Evolutionary conservation across 2,797 vertebrate genomes (phyloP), one percentile per base, ranked within the genome.

Genomic region (Thunnus albacares): DNA sequence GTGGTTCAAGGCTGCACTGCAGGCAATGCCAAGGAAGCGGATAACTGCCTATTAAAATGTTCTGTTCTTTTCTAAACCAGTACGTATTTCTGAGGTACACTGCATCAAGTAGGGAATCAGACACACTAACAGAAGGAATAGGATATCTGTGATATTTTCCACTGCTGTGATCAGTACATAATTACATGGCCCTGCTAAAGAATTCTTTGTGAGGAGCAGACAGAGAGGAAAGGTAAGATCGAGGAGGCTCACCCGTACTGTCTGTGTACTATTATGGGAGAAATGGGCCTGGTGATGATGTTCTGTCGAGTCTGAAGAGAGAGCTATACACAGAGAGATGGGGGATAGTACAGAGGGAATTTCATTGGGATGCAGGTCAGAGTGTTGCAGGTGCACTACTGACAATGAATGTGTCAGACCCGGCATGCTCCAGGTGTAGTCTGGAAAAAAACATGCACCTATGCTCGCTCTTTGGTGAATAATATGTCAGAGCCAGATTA

Each of bases 351-450:
- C 77, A 85, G 87, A 88, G 75, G 57, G 83, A 91, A 76, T 92
- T 30, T 30, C 86, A 93, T 93, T 92, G 83, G 80, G 83, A 95
- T 93, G 92, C 92, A 91, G 89, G 87, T 89, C 89, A 90, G 91
- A 83, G 65, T 87, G 86, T 67, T 88, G 92, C 88, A 89, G 91
- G 87, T 90, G 90, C 89, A 86, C 51, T 1, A 61, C 84, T 86
- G 79, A 92, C 90, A 91, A 86, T 92, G 89, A 83, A 91, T 90
- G 85, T 93, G 92, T 93, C 91, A 92, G 81, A 79, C 74, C 81
- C 51, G 82, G 86, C 47, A 61, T 76, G 83, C 80, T 87, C 80
- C 91, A 89, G 90, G 87, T 93, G 80, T 81, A 89, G 84, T 79
- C 76, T 60, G 73, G 59, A 38, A 38, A 53, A 67, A 88, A 86